Percentiles rank a stretch among this genome's conserved stretches.
phyloP scores from a whole-genome alignment of 2,888 invertebrate genomes.

The Sphecodes monilicornis region DNA sequence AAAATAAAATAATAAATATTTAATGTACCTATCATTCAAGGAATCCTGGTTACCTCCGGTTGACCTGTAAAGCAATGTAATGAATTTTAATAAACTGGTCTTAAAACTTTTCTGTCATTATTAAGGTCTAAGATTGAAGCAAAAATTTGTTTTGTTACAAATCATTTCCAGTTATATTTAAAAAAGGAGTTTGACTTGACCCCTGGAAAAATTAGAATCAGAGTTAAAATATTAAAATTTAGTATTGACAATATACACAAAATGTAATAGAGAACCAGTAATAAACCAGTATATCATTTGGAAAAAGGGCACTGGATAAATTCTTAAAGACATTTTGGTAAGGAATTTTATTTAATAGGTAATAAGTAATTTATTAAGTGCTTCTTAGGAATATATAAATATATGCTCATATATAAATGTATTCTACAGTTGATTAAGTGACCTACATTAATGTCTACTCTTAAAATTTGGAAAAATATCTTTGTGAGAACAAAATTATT shows the following conservation, averaged over 20 bases:
- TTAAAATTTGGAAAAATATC: constrained; percentile 65
- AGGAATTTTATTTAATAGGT: constrained; percentile 66
- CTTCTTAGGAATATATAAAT: constrained; percentile 66
- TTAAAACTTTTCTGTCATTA: constrained; percentile 62
- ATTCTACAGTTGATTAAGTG: constrained; percentile 65
- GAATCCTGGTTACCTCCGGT: constrained; percentile 81
- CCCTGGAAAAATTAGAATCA: constrained; percentile 82
- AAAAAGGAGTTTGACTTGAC: constrained; percentile 79
- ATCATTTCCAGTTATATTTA: constrained; percentile 72
- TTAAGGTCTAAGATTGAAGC: constrained; percentile 62
- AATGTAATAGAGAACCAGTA: constrained; percentile 65
- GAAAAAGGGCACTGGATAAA: constrained; percentile 75
- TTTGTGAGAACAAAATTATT: constrained; percentile 57
- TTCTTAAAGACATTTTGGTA: constrained; percentile 68
- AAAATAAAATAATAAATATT: constrained; percentile 59
- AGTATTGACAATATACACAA: constrained; percentile 68
- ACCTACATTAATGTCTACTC: constrained; percentile 68
- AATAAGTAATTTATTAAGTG: constrained; percentile 66
- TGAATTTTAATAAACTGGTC: constrained; percentile 76
- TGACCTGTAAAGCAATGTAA: constrained; percentile 83
- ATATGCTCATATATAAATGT: constrained; percentile 64
- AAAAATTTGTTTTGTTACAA: constrained; percentile 64
- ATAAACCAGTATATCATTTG: constrained; percentile 67
- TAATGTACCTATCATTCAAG: constrained; percentile 82
- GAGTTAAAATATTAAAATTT: constrained; percentile 76